A percentile compares a stretch with the other conserved stretches of the same genome.
These are phyloP conservation scores for Gopherus evgoodei DNA, from an alignment of 2,113 vertebrate genomes.

Conservation along the genomic window DNA sequence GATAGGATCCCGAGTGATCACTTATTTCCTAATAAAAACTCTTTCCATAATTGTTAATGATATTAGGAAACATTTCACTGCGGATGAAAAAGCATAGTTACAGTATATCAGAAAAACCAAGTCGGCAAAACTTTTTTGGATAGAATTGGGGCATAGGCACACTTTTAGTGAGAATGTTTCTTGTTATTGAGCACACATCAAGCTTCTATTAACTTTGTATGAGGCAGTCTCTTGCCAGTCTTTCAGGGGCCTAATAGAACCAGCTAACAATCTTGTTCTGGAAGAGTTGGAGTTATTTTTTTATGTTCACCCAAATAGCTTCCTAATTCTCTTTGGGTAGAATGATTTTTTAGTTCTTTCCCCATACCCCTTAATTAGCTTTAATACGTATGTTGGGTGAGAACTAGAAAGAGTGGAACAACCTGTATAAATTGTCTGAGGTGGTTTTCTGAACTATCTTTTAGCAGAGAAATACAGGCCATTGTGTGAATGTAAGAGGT, in stretches of 20 bases:
- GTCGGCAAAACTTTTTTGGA: background rate
- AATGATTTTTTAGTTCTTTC: background rate
- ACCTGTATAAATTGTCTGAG: background rate
- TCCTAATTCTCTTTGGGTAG: background rate
- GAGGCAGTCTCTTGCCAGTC: background rate
- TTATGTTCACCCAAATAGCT: background rate
- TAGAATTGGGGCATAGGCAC: background rate
- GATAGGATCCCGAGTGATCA: background rate
- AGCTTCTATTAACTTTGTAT: background rate
- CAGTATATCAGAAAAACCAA: background rate
- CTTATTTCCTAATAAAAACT: background rate
- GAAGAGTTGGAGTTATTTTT: background rate
- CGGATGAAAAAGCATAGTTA: background rate
- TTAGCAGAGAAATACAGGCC: background rate
- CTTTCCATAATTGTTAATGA: background rate
- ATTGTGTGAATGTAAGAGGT: background rate
- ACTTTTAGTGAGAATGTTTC: background rate
- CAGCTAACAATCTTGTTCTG: background rate
- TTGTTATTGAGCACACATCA: background rate
- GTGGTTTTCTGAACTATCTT: background rate
- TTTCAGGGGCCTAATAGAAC: rapidly evolving
- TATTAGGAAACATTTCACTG: background rate
- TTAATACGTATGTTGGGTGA: background rate
- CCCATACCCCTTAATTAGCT: background rate
- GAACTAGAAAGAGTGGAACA: background rate